phyloP scores from a whole-genome alignment of 2,113 vertebrate species.

The Alethe diademata region DNA sequence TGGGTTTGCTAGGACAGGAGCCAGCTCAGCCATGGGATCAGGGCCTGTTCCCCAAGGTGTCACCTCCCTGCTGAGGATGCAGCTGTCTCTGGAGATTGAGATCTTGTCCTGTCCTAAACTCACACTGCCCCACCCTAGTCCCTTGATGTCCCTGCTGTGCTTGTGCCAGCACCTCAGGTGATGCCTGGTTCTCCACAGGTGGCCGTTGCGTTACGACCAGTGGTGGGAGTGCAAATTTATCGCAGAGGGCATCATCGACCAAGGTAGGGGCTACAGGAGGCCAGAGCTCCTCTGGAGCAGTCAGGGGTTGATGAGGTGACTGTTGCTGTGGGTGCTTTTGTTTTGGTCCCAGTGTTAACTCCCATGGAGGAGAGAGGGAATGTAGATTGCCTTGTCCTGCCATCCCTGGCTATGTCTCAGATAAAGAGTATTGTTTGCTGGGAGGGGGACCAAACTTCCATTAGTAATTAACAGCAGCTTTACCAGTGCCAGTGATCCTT shows the following conservation, averaged over 20 bases:
- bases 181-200: constrained; percentile 72
- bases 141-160: neutral
- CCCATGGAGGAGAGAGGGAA: neutral
- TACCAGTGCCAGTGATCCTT: neutral
- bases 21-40: neutral
- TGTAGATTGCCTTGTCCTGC: neutral
- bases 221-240: constrained; percentile 99
- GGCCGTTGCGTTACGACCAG: constrained; percentile 95
- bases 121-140: neutral
- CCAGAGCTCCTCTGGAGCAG: neutral
- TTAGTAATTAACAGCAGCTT: neutral
- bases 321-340: neutral
- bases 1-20: neutral
- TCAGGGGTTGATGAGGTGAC: neutral
- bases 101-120: neutral
- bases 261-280: constrained; percentile 75
- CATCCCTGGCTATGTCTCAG: fast-evolving
- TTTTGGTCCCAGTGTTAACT: neutral
- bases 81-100: neutral
- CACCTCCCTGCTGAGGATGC: neutral
- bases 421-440: neutral
- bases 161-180: neutral
- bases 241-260: constrained; percentile 97
- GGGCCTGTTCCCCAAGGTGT: neutral
- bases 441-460: neutral